phyloP scores from a whole-genome alignment of 2,888 invertebrate species.

The Acanthosepion pharaonis region DNA sequence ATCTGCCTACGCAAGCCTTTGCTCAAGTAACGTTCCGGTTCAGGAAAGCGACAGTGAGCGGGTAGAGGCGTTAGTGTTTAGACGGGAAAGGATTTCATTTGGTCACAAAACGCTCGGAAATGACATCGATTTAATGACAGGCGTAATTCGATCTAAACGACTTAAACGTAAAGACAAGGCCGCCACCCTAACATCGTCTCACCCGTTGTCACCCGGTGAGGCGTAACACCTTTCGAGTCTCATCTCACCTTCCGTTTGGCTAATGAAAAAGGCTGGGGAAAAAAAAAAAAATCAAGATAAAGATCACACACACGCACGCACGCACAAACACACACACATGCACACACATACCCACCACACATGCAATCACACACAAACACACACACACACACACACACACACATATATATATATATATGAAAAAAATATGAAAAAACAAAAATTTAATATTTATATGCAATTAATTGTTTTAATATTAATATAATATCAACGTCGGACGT shows the following conservation, averaged over 20 bases:
- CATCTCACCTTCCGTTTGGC: not conserved
- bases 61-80: not conserved
- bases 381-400: too few relatives aligned
- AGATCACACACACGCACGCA: too few relatives aligned
- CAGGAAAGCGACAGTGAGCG: not conserved
- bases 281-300: too few relatives aligned
- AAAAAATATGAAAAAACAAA: too few relatives aligned
- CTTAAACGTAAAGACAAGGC: not conserved
- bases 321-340: too few relatives aligned
- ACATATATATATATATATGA: too few relatives aligned
- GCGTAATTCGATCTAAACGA: not conserved
- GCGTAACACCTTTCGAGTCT: not conserved
- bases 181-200: not conserved
- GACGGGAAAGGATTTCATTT: not conserved
- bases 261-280: too few relatives aligned
- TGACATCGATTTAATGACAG: conserved; percentile 6
- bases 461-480: too few relatives aligned
- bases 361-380: too few relatives aligned
- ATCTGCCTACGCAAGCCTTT: not conserved
- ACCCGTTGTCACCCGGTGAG: not conserved
- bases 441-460: too few relatives aligned
- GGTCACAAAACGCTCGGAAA: not conserved
- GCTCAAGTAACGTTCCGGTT: not conserved
- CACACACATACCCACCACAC: too few relatives aligned
- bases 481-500: too few relatives aligned